Percentiles rank a stretch among this genome's conserved stretches.
These are phyloP conservation scores for Apoda limacodes DNA, from an alignment of 2,888 invertebrate species.

Conservation along the genomic window DNA sequence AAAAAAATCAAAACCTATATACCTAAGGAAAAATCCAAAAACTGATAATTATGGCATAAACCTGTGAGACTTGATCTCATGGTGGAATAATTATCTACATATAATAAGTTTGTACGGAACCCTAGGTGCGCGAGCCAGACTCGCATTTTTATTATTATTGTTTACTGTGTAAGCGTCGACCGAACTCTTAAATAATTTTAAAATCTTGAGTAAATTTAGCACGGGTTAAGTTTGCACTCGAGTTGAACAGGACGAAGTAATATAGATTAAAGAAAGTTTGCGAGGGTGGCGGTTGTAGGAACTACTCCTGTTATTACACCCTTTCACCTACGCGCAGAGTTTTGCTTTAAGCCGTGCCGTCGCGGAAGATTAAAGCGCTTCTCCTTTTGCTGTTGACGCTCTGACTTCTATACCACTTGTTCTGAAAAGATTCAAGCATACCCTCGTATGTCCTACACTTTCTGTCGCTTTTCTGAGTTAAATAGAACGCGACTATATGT, in stretches of 20 bases:
- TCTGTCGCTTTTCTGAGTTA: slow-evolving; percentile 31
- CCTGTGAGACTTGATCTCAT: no score
- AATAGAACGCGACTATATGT: slow-evolving; percentile 29
- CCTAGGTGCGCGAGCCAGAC: no score
- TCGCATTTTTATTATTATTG: no score
- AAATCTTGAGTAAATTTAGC: no score
- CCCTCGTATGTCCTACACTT: slow-evolving; percentile 30
- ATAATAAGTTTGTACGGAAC: no score
- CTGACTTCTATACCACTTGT: slow-evolving; percentile 40
- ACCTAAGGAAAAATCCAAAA: no score
- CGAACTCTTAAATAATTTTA: no score
- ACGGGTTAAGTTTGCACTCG: no score
- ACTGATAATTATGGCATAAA: no score
- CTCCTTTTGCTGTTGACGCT: slow-evolving; percentile 53
- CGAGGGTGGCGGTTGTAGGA: slow-evolving; percentile 35
- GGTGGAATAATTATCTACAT: no score
- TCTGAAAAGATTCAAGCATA: slow-evolving; percentile 39
- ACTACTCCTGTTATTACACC: slow-evolving; percentile 63
- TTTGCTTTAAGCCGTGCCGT: slow-evolving; percentile 50
- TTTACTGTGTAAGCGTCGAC: no score
- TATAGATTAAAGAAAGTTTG: slow-evolving; percentile 50
- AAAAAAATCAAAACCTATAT: no score
- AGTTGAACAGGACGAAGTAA: slow-evolving; percentile 43
- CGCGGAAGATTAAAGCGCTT: slow-evolving; percentile 61
- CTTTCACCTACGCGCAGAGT: slow-evolving; percentile 63